A percentile compares a stretch with the other conserved stretches of the same genome.
Conservation (phyloP, 92 coral and sea anemone species). For the Desmophyllum pertusum region DNA sequence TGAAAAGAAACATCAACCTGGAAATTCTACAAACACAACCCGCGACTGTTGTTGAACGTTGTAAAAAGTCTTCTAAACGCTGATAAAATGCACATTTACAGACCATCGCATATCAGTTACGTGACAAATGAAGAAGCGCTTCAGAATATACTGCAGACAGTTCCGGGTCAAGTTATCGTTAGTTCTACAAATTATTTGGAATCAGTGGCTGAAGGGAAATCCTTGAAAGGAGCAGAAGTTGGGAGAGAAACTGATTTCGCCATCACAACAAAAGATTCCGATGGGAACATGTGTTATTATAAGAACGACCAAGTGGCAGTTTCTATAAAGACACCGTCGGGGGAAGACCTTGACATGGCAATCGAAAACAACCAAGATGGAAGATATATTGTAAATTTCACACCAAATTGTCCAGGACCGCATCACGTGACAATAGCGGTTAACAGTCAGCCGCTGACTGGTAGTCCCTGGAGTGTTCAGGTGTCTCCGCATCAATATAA, state of each 20-base stretch:
- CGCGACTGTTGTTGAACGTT: conserved; percentile 9
- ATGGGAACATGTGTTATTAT: conserved; percentile 43
- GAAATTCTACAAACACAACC: conserved; percentile 22
- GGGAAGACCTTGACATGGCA: conserved; percentile 5
- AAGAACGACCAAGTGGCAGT: conserved; percentile 55
- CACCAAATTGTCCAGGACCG: conserved; percentile 17
- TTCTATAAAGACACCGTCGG: conserved; percentile 33
- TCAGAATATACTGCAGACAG: neutral
- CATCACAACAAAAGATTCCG: conserved; percentile 11
- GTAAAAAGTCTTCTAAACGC: neutral
- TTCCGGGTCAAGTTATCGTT: conserved; percentile 2
- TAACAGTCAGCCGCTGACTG: conserved; percentile 41
- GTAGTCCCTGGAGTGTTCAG: conserved; percentile 46
- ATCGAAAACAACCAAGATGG: conserved; percentile 54
- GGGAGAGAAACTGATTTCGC: neutral
- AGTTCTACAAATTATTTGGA: neutral
- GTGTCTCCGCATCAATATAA: conserved; percentile 20
- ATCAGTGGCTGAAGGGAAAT: neutral
- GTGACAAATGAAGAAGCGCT: neutral
- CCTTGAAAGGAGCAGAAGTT: neutral
- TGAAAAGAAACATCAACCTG: conserved; percentile 2
- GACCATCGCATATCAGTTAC: neutral
- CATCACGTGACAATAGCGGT: conserved; percentile 44
- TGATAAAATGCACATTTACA: conserved; percentile 6
- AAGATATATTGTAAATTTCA: conserved; percentile 2